Percentiles rank a stretch among this genome's conserved stretches.
Conservation (phyloP, 2,797 vertebrate genomes). For the Limnodromus scolopaceus region DNA sequence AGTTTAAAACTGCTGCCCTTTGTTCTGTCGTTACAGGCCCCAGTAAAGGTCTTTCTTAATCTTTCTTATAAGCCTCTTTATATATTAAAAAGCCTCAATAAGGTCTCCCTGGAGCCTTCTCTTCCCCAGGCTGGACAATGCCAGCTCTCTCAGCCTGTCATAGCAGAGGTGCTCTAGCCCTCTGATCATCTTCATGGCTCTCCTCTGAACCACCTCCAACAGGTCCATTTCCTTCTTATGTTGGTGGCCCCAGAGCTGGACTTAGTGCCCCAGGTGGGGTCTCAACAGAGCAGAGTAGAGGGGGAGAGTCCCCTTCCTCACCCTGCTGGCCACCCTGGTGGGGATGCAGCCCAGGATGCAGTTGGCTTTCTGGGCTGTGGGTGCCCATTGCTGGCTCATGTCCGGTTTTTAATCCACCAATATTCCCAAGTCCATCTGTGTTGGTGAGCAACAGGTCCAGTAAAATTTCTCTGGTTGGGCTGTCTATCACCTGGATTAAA, state of each 20-base stretch:
- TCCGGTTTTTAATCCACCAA: background rate
- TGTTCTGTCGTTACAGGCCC: background rate
- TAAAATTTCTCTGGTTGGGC: background rate
- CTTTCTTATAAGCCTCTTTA: background rate
- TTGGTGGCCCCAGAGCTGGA: background rate
- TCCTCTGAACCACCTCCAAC: rapidly evolving
- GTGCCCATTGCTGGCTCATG: rapidly evolving
- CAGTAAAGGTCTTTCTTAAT: background rate
- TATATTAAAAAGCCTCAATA: background rate
- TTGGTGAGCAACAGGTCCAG: background rate
- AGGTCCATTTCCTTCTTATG: background rate
- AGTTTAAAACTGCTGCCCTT: background rate
- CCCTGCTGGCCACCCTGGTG: rapidly evolving
- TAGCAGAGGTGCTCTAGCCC: rapidly evolving
- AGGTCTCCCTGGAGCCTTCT: background rate
- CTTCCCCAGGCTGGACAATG: background rate
- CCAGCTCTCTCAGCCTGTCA: background rate
- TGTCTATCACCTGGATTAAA: background rate
- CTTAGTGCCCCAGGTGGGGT: rapidly evolving
- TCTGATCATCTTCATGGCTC: background rate
- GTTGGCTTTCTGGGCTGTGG: background rate
- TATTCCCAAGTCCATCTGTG: background rate
- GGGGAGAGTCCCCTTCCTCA: background rate
- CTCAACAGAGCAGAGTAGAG: rapidly evolving
- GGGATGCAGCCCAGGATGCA: background rate